Evolutionary conservation across 2,113 vertebrate species (phyloP).

Genomic region (Melanostigma gelatinosum): DNA sequence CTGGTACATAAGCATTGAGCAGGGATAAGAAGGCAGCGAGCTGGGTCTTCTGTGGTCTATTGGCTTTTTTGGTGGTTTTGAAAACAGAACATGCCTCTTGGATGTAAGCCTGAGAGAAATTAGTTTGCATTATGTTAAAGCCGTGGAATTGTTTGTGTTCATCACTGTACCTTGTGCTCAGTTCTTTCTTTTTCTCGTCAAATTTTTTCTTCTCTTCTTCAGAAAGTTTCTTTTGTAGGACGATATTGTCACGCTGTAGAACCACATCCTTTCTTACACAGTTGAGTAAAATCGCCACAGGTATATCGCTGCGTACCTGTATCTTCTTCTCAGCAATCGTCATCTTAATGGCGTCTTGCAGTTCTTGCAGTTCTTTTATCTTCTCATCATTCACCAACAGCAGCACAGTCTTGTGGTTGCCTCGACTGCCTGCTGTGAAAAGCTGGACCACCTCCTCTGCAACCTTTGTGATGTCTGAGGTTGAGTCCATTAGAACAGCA

Average conservation of each 20-base stretch:
- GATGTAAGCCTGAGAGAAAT: constrained; percentile 11
- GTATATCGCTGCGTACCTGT: accelerated
- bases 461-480: constrained; percentile 5
- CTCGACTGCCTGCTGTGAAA: constrained; percentile 32
- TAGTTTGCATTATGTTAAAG: constrained; percentile 59
- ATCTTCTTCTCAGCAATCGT: background rate
- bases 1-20: constrained; percentile 55
- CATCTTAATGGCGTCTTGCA: background rate
- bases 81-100: background rate
- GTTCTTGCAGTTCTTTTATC: background rate
- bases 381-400: constrained; percentile 49
- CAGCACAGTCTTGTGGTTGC: constrained; percentile 59
- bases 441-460: constrained; percentile 49
- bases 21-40: constrained; percentile 47
- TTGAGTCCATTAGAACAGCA: constrained; percentile 47
- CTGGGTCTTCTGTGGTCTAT: background rate
- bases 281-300: constrained; percentile 54
- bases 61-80: accelerated
- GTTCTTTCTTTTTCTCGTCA: background rate
- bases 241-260: accelerated
- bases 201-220: background rate
- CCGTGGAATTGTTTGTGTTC: constrained; percentile 33
- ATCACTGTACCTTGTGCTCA: background rate
- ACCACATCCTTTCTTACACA: constrained; percentile 25
- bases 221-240: background rate